Base-by-base conservation (phyloP, 2,888 invertebrate species). In the Sisyra nigra region DNA sequence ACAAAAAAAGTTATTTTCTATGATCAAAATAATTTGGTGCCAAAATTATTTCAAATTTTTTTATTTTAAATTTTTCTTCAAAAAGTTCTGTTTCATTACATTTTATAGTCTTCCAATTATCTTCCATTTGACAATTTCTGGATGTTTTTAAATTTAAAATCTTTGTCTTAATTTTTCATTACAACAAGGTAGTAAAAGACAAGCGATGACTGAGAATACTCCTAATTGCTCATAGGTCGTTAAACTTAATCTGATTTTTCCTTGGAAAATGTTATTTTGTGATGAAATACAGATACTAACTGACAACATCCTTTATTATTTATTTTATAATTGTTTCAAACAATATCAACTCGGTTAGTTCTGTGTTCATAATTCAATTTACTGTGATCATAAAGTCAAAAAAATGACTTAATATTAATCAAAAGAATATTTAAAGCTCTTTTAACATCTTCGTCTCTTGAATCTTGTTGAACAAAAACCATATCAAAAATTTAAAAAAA, bases 351-450 rank as follows among this genome's bases (percentile, higher is more conserved):
- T 37, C 37, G 19, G 17, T 18, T 37, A 19, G 37, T 37, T 11
- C 37, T 37, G 37, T 37, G 11, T 17, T 15, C 13, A 37, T 18
- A 18, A 37, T 18, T 37, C 37, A 19, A 37, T 19, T 24, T 37
- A 37, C 37, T 37, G 37, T 37, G 37, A 37, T 37, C 17, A 19
- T 37, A 37, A 37, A 35, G 9, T 14, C 8, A 4, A 35, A 35
- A 32, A 32, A 35, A 37, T 18, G 19, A 24, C 19, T 24, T 37
- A 19, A 37, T 15, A 37, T 15, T 37, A 37, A 18, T n/a, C 37
- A 37, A 37, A 37, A 15, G 18, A 18, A 37, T 37, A 35, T 35
- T 35, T 35, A 35, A 35, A 13, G 6, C n/a, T 33, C 14, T 33
- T 33, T n/a, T 6, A 33, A 13, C 33, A 33, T 13, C n/a, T 13